Evolutionary conservation across 2,888 invertebrate genomes (phyloP), one percentile per base, ranked within the genome.

Genomic region (Auanema freiburgensis): DNA sequence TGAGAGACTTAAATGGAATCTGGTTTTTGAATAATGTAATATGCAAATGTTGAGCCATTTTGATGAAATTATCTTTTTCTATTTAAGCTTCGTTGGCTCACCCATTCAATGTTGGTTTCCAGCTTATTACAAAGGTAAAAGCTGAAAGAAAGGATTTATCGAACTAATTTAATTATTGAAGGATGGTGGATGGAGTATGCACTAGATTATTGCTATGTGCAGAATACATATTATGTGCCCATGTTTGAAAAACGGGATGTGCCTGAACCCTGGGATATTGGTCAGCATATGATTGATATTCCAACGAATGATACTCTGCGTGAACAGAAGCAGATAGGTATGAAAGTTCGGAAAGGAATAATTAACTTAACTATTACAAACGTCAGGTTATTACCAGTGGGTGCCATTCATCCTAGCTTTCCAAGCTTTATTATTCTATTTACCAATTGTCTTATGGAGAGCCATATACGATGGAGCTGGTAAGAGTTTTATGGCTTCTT

Each of bases 101-200:
- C 86, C 86, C 42, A 86, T 87, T 65, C 85, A 85, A 72, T 87
- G 87, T 79, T 87, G 87, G 87, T 86, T 86, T 68, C 87, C 87
- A 33, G 86, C 86, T 4, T 85, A 86, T 76, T 87, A 86, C 76
- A 84, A 85, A 63, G 85, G 85, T 72, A 81, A 18, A 50, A 57
- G n/a, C n/a, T 25, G 40, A n/a, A 3, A 23, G 23, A 18, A 21
- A 3, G 16, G 8, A 11, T 52, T 10, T 33, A n/a, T n/a, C n/a
- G 33, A 33, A 5, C 33, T 33, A 33, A 33, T 33, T 56, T 8
- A 42, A 40, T 57, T 16, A 8, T 60, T 76, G 24, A 46, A 71
- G 76, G 77, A 46, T 82, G 81, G 81, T 83, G 83, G 84, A 85
- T 85, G 70, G 86, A 86, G 69, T 86, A 86, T 77, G 85, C 86